phyloP scores from a whole-genome alignment of 2,888 invertebrate genomes.

The Ernsta delagoae region DNA sequence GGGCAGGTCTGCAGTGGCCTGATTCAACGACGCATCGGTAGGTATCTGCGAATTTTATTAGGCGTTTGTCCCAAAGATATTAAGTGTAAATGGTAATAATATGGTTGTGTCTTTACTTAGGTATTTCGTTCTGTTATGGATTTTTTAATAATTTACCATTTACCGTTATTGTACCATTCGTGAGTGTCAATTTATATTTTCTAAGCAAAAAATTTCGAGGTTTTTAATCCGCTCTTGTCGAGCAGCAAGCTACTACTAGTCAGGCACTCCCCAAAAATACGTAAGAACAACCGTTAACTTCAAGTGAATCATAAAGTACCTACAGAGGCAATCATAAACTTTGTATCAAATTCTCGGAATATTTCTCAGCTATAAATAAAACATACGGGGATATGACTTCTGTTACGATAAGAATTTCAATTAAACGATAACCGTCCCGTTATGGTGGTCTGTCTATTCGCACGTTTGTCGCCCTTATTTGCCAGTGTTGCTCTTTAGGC shows the following conservation, averaged over 20 bases:
- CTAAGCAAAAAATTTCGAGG: too few species aligned
- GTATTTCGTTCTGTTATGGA: too few species aligned
- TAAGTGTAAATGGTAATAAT: too few species aligned
- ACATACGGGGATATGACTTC: slow-evolving; percentile 19
- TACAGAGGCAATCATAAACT: not conserved
- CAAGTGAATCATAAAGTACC: not conserved
- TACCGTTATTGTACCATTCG: too few species aligned
- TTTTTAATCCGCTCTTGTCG: too few species aligned
- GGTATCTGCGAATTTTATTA: slow-evolving; percentile 30
- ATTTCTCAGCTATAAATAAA: slow-evolving; percentile 12
- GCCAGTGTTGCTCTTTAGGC: slow-evolving; percentile 20
- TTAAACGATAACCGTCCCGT: slow-evolving; percentile 17
- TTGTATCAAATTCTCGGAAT: slow-evolving; percentile 4
- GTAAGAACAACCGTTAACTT: not conserved
- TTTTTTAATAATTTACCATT: too few species aligned
- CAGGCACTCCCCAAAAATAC: not conserved
- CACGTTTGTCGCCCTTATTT: slow-evolving; percentile 27
- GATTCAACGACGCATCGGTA: slow-evolving; percentile 63
- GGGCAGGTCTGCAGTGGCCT: slow-evolving; percentile 78
- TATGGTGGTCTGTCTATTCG: slow-evolving; percentile 21
- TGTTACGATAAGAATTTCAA: slow-evolving; percentile 29
- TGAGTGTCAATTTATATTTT: not conserved
- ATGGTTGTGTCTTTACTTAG: too few species aligned
- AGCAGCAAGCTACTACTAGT: too few species aligned
- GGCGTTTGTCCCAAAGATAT: slow-evolving; percentile 2